A percentile compares a stretch with the other conserved stretches of the same genome.
These are phyloP conservation scores for Herminia tarsipennalis DNA, from an alignment of 2,888 invertebrate genomes.

Conservation along the genomic window DNA sequence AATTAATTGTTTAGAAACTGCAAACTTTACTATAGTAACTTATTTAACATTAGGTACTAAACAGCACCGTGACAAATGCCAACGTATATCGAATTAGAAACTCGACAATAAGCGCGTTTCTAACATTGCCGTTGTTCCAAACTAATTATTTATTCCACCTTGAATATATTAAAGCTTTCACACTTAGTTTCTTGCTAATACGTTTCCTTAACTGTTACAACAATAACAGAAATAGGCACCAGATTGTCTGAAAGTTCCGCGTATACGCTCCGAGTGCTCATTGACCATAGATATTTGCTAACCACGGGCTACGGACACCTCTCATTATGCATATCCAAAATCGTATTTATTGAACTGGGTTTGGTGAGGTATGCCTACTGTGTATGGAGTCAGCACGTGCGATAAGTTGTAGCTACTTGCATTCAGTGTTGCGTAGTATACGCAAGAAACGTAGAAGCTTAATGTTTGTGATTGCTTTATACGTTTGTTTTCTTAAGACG, in stretches of 20 bases:
- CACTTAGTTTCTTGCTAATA: slow-evolving; percentile 17
- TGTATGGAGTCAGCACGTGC: slow-evolving; percentile 38
- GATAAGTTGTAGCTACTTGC: slow-evolving; percentile 25
- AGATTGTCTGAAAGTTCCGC: slow-evolving; percentile 37
- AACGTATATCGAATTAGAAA: slow-evolving; percentile 5
- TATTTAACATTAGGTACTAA: background rate
- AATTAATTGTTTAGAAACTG: too few relatives aligned
- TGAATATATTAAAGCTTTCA: slow-evolving; percentile 7
- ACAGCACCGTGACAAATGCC: background rate
- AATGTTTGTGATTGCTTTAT: background rate
- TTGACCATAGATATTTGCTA: slow-evolving; percentile 49
- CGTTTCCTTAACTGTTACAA: slow-evolving; percentile 16
- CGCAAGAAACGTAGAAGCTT: slow-evolving; percentile 13
- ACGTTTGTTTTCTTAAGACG: background rate
- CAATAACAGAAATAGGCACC: slow-evolving; percentile 26
- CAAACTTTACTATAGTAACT: too few relatives aligned
- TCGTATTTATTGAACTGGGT: slow-evolving; percentile 43
- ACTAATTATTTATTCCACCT: slow-evolving; percentile 18
- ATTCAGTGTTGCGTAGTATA: slow-evolving; percentile 30
- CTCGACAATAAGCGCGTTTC: background rate
- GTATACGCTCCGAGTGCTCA: slow-evolving; percentile 35
- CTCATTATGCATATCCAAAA: slow-evolving; percentile 50
- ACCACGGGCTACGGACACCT: slow-evolving; percentile 14
- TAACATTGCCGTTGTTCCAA: slow-evolving; percentile 7
- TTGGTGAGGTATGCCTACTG: slow-evolving; percentile 32